phyloP scores from a whole-genome alignment of 1,140 invertebrate species.

The Hyles vespertilio region DNA sequence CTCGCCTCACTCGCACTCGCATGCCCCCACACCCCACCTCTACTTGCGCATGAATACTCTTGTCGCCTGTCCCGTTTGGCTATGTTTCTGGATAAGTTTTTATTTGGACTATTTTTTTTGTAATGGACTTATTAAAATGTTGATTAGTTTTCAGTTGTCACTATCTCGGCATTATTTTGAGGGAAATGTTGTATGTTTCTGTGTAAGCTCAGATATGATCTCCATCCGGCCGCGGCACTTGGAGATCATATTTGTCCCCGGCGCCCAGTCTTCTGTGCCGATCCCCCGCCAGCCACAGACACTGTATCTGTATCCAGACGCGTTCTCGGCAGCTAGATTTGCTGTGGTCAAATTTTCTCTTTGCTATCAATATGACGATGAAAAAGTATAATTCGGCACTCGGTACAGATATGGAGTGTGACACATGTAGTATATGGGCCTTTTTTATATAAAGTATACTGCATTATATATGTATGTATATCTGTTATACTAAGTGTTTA shows the following conservation, averaged over 20 bases:
- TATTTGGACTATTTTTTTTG: too few relatives aligned
- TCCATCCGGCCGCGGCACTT: conserved; percentile 24
- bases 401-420: conserved; percentile 72
- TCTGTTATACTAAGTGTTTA: background rate
- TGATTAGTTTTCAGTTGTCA: too few relatives aligned
- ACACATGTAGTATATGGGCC: conserved; percentile 31
- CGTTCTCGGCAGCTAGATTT: conserved; percentile 39
- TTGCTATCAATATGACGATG: conserved; percentile 12
- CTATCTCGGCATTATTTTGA: too few relatives aligned
- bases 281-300: conserved; percentile 45
- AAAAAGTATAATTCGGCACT: conserved; percentile 26
- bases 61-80: too few relatives aligned
- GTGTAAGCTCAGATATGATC: conserved; percentile 36
- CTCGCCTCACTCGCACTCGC: background rate
- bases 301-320: conserved; percentile 65
- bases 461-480: conserved; percentile 3
- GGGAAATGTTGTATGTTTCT: too few relatives aligned
- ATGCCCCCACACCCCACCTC: too few relatives aligned
- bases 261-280: conserved; percentile 25
- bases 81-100: too few relatives aligned
- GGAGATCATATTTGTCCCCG: conserved; percentile 46
- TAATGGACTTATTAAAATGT: too few relatives aligned
- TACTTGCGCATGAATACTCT: too few relatives aligned
- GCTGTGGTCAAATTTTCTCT: conserved; percentile 60
- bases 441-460: conserved; percentile 31